Base-by-base conservation (phyloP, 2,888 invertebrate genomes). In the Drosophila hamatofila region DNA sequence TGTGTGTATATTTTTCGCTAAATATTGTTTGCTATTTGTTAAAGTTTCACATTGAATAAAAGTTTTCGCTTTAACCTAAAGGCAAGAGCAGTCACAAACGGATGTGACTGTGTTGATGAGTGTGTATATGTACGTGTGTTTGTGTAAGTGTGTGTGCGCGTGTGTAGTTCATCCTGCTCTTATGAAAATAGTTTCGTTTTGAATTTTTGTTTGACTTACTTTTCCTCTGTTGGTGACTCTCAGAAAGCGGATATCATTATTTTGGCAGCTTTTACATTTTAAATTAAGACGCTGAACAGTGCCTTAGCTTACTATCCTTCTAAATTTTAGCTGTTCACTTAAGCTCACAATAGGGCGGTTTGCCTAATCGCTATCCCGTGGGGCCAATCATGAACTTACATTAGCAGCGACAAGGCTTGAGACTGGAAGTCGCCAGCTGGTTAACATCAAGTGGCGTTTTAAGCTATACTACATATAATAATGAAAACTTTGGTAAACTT, bases 11-110 rank as follows among this genome's bases (percentile, higher is more conserved):
- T 72, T 68, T 70, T 72, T 68, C 51, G 58, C 66, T 67, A 65
- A 70, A 81, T 87, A 77, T 80, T 88, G 80, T 85, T 81, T 81
- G 71, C 67, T 54, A 69, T 84, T 81, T 80, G 72, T 80, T 64
- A 73, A 79, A 84, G 75, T 78, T 78, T 61, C 59, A 33, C 73
- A 62, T 70, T 70, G 61, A 86, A 61, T 61, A 44, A 55, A 63
- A 81, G 63, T 67, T 68, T 74, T 59, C 64, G 61, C 76, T 76
- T 81, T 35, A 83, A 81, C 60, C 60, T 23, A 63, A 21, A 55
- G 12, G 44, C 33, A 57, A 44, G 21, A 70, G 25, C 59, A 42
- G 25, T 57, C 0, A 23, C 27, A 27, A 57, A n/a, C n/a, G n/a
- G 30, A 2, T 35, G 35, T 8, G n/a, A 0, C 2, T 42, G 23